These are phyloP conservation scores for Mugil cephalus DNA, from an alignment of 2,113 vertebrate species.

Conservation along the genomic window DNA sequence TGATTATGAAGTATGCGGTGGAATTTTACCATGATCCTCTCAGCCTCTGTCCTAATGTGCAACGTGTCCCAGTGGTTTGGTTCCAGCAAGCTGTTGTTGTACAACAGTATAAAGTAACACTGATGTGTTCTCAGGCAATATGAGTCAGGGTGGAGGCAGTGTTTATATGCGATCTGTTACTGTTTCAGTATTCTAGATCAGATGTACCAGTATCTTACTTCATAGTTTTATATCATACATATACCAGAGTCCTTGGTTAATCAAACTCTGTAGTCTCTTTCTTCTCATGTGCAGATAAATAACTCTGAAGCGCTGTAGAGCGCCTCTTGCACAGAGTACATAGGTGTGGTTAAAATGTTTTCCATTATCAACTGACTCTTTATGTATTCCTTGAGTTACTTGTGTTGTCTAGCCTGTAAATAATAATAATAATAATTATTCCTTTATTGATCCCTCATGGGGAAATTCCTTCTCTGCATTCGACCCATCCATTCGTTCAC, in stretches of 20 bases:
- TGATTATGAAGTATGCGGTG: constrained; percentile 68
- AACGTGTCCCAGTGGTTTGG: constrained; percentile 79
- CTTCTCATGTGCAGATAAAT: neutral
- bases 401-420: constrained; percentile 5
- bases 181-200: constrained; percentile 21
- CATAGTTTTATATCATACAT: neutral
- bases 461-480: too few relatives aligned
- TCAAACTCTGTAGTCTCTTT: neutral
- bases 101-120: constrained; percentile 29
- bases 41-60: constrained; percentile 67
- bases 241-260: neutral
- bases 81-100: constrained; percentile 59
- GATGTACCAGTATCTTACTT: neutral
- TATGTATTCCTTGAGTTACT: constrained; percentile 9
- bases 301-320: neutral
- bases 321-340: neutral
- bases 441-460: too few relatives aligned
- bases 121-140: constrained; percentile 34
- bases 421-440: too few relatives aligned
- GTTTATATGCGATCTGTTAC: constrained; percentile 14
- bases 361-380: constrained; percentile 6
- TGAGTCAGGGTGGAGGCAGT: constrained; percentile 7
- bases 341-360: constrained; percentile 39
- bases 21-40: constrained; percentile 73
- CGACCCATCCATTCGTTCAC: too few relatives aligned